These are phyloP conservation scores for Tetranychus cinnabarinus DNA, from an alignment of 1,140 invertebrate species.

Conservation along the genomic window DNA sequence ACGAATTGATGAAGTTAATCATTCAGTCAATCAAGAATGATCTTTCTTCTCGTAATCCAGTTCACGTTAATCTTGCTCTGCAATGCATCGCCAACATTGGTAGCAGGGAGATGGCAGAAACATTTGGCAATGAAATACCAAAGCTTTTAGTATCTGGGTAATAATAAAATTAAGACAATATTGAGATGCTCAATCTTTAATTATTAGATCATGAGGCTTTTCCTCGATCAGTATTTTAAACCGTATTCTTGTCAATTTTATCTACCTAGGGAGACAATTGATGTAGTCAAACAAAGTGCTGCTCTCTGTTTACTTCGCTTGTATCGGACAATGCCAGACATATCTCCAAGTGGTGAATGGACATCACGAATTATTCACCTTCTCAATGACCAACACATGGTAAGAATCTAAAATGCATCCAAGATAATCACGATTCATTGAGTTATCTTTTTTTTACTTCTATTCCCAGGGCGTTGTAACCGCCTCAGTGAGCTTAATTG, in stretches of 20 bases:
- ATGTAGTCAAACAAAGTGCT: conserved; percentile 98
- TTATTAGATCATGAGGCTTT: background rate
- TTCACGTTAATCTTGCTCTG: conserved; percentile 94
- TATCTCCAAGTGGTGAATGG: conserved; percentile 93
- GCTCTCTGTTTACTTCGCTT: conserved; percentile 81
- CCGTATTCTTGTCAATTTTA: background rate
- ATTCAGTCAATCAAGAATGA: conserved; percentile 99
- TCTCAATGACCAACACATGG: conserved; percentile 93
- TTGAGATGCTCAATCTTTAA: background rate
- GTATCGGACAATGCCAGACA: conserved; percentile 69
- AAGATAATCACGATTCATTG: background rate
- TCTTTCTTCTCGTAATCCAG: conserved; percentile 80
- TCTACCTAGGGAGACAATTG: conserved; percentile 71
- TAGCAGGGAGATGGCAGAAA: conserved; percentile 97
- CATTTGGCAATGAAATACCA: conserved; percentile 91
- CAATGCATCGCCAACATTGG: conserved; percentile 99
- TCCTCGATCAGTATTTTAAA: too few relatives aligned
- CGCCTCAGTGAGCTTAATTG: conserved; percentile 88
- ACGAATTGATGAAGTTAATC: conserved; percentile 94
- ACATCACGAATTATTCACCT: conserved; percentile 95
- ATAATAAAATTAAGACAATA: conserved; percentile 26
- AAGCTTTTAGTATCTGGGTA: conserved; percentile 79
- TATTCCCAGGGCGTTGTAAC: conserved; percentile 62
- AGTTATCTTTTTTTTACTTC: conserved; percentile 2
- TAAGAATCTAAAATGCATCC: conserved; percentile 10